Percentiles rank a stretch among this genome's conserved stretches.
phyloP scores from a whole-genome alignment of 2,797 vertebrate species.

The Mus minutoides region DNA sequence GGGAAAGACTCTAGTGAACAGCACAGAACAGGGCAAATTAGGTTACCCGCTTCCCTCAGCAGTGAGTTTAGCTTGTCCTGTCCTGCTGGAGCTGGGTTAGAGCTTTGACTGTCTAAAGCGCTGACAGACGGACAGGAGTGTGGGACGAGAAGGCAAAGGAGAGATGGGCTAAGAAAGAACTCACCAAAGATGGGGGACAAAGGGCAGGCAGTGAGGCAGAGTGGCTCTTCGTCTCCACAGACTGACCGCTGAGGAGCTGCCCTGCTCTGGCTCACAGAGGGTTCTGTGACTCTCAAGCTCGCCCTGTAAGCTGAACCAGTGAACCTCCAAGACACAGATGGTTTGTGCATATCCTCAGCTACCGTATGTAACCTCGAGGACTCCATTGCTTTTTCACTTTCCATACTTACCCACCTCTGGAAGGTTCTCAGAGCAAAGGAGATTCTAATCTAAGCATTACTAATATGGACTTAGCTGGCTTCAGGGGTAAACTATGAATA shows the following conservation, averaged over 20 bases:
- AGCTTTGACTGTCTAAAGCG: background rate
- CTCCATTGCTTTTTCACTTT: background rate
- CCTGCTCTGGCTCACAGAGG: background rate
- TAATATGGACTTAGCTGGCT: background rate
- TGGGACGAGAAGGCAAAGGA: background rate
- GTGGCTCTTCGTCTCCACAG: background rate
- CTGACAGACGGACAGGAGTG: background rate
- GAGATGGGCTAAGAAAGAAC: background rate
- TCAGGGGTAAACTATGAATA: constrained; percentile 45
- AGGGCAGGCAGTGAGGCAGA: background rate
- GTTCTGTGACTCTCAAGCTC: background rate
- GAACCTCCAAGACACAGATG: background rate
- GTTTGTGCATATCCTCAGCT: background rate
- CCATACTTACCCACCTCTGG: constrained; percentile 2
- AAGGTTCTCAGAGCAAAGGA: constrained; percentile 50
- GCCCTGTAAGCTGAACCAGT: background rate
- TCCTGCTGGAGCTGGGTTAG: background rate
- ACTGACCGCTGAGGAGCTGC: background rate
- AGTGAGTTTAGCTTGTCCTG: background rate
- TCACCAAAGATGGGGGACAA: background rate
- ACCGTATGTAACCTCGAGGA: background rate
- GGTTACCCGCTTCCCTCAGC: constrained; percentile 42
- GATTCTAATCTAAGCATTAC: constrained; percentile 13
- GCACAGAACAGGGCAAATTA: constrained; percentile 6
- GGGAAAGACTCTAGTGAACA: constrained; percentile 7